phyloP scores from a whole-genome alignment of 1,140 invertebrate species.

The Lutraria rhynchaena region DNA sequence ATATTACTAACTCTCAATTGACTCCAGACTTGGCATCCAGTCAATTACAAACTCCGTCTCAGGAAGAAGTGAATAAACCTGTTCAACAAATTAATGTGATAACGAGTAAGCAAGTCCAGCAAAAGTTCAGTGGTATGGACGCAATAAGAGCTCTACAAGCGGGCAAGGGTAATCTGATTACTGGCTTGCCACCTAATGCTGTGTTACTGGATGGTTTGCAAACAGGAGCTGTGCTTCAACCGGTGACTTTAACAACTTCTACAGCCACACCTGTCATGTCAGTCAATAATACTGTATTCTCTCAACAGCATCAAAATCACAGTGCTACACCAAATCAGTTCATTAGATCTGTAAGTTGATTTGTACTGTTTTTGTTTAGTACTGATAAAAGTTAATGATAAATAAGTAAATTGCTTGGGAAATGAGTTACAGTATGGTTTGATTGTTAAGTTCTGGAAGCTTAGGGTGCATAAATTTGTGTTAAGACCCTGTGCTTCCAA shows the following conservation, averaged over 20 bases:
- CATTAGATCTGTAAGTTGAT: slow-evolving; percentile 58
- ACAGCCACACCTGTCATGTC: slow-evolving; percentile 40
- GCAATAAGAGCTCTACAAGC: slow-evolving; percentile 62
- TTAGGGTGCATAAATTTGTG: too few relatives aligned
- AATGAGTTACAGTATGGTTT: too few relatives aligned
- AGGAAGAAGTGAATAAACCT: slow-evolving; percentile 59
- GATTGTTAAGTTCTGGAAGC: too few relatives aligned
- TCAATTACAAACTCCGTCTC: slow-evolving; percentile 31
- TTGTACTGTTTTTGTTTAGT: too few relatives aligned
- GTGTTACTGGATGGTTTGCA: slow-evolving; percentile 72
- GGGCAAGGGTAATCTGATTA: slow-evolving; percentile 68
- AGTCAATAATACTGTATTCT: slow-evolving; percentile 16
- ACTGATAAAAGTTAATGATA: too few relatives aligned
- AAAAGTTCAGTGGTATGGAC: slow-evolving; percentile 65
- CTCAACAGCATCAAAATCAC: slow-evolving; percentile 46
- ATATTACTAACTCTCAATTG: slow-evolving; percentile 70
- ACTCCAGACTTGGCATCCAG: slow-evolving; percentile 40
- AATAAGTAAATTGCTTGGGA: too few relatives aligned
- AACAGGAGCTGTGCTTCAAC: slow-evolving; percentile 71
- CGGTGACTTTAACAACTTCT: slow-evolving; percentile 66
- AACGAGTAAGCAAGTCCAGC: slow-evolving; percentile 52
- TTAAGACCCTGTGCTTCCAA: too few relatives aligned
- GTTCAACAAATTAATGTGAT: slow-evolving; percentile 66
- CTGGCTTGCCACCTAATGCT: slow-evolving; percentile 64
- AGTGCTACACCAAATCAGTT: slow-evolving; percentile 49